phyloP scores from a whole-genome alignment of 2,888 invertebrate species.

The Adelphocoris suturalis region DNA sequence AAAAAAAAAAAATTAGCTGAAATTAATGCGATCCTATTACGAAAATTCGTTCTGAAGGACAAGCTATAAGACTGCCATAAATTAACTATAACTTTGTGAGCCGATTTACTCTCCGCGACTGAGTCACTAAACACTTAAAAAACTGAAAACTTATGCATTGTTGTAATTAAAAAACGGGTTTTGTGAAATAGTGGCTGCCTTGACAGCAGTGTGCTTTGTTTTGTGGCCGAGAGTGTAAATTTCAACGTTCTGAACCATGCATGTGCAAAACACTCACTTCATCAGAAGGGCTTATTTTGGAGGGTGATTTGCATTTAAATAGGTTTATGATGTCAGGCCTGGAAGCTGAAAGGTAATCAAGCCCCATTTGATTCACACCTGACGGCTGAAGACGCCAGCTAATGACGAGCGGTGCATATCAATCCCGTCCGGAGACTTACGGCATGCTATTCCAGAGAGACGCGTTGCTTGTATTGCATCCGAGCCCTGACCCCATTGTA shows the following conservation, averaged over 20 bases:
- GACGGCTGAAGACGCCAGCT: background rate
- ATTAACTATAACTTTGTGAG: too few relatives aligned
- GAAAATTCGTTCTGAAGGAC: too few relatives aligned
- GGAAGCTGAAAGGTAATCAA: background rate
- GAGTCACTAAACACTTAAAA: too few relatives aligned
- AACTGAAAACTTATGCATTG: too few relatives aligned
- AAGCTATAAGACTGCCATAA: too few relatives aligned
- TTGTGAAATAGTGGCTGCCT: too few relatives aligned
- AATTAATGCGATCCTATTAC: too few relatives aligned
- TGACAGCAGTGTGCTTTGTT: too few relatives aligned
- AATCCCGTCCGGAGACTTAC: background rate
- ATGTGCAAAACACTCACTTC: background rate
- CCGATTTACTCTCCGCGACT: too few relatives aligned
- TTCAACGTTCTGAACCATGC: background rate
- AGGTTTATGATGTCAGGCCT: background rate
- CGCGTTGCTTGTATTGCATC: constrained; percentile 2
- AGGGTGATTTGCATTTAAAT: background rate
- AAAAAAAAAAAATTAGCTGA: too few relatives aligned
- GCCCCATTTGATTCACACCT: background rate
- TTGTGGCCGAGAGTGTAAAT: background rate
- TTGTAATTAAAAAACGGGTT: too few relatives aligned
- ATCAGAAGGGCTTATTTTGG: background rate
- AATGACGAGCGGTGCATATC: constrained; percentile 7
- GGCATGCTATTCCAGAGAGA: background rate
- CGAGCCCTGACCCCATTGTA: background rate